Base-by-base conservation (phyloP, 2,888 invertebrate genomes). In the Leptinotarsa juncta region DNA sequence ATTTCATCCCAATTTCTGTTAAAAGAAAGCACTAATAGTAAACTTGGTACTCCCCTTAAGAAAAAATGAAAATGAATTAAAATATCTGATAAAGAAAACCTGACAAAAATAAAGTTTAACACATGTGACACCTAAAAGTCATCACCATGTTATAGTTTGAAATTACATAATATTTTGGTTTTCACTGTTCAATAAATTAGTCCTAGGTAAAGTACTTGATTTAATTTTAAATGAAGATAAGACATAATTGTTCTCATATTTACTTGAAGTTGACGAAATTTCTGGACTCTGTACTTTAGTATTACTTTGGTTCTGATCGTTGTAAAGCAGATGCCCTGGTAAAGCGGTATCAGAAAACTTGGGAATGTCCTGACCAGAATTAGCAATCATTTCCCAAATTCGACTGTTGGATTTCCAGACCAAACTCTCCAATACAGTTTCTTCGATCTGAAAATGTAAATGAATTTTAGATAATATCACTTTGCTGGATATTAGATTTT, bases 331-430 rank as follows among this genome's bases (percentile, higher is more conserved):
- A 67, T 90, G 90, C 20, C 90, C 90, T 1, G 93, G 92, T 67
- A 93, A 84, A 26, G 93, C 92, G 4, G 94, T 95, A 81, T 95
- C 94, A 82, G 93, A 92, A 87, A 93, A 95, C n/a, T 92, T 91
- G 1, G 96, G 96, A 65, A 96, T 90, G n/a, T 90, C 89, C 60
- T 89, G 89, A 3, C 89, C 90, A 32, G 90, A 89, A 60, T 88
- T 88, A 77, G 88, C 88, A 67, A 97, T 92, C 48, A 92, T 92
- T 65, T 92, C 91, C 99, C 99, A 99, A 49, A 99, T 86, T 0
- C 96, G 95, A 82, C 98, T 98, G 73, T 92, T 92, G 15, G 91
- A 91, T 76, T 92, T 91, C 99, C 99, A 99, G 3, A 96, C 96
- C 78, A 96, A 87, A 10, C 94, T 94, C 85, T 99, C 99, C 71